Base-by-base conservation (phyloP, 2,113 vertebrate genomes). In the Girardinichthys multiradiatus region DNA sequence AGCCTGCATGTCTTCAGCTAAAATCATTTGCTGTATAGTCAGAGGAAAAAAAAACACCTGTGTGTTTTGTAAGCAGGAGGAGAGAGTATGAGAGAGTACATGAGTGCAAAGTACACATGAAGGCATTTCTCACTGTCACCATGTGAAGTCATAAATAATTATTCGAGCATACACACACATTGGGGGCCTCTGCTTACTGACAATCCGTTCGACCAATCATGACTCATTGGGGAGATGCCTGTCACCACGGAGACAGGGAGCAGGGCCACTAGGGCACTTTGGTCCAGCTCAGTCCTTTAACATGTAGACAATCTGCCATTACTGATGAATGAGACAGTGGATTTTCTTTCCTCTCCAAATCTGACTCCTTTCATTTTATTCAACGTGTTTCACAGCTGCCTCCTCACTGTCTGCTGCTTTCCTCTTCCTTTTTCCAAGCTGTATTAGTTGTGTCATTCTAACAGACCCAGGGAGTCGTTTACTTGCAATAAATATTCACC, bases 221-320 rank as follows among this genome's bases (percentile, higher is more conserved):
- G 57, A 65, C 76, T 79, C 66, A 60, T 77, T 12, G 17, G 77
- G 84, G 85, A 87, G 45, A 89, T 64, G 70, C 82, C 68, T 86
- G 84, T 91, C 89, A 90, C 71, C 76, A 77, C 29, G 37, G 87
- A 72, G 84, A 90, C 84, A 61, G 70, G 84, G 86, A 74, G 81
- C 71, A 60, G 65, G 81, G 79, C 83, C 85, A 85, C 87, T 45
- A 4, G 84, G 78, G 88, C 78, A 81, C 76, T 86, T 70, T 76
- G 83, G 79, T 79, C 85, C 62, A 76, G 72, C 77, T 77, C 61
- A 69, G 86, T 77, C 70, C 68, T 82, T 74, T 79, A 85, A 67
- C 78, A 68, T 88, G 86, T 84, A 88, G 89, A 90, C 88, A 90
- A 82, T 30, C 87, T 92, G 91, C 83, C 88, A 87, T 26, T 59